These are phyloP conservation scores for Eptesicus fuscus DNA, from an alignment of 2,113 vertebrate genomes.

Conservation along the genomic window DNA sequence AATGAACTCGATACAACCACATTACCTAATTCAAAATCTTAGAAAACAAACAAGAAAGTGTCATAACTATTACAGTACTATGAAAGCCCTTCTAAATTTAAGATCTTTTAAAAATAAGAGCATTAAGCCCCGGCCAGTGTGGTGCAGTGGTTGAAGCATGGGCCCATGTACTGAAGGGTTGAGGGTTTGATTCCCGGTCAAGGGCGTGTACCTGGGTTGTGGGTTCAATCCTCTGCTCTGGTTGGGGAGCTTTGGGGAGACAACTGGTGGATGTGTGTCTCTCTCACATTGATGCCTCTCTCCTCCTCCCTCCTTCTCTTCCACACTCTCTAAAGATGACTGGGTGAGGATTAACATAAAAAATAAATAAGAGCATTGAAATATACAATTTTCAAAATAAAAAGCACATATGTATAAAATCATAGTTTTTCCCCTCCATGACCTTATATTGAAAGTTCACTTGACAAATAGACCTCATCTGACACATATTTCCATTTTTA, in stretches of 20 bases:
- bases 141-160: no score
- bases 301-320: no score
- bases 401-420: not conserved
- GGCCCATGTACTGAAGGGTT: no score
- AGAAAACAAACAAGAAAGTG: not conserved
- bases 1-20: not conserved
- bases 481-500: not conserved
- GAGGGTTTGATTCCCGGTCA: no score
- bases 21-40: conserved; percentile 6
- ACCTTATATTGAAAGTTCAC: not conserved
- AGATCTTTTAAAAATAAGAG: not conserved
- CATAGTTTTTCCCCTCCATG: not conserved
- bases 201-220: no score
- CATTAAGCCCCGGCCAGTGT: not conserved
- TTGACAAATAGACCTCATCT: not conserved
- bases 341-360: no score
- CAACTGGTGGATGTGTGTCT: no score
- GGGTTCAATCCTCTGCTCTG: no score
- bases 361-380: not conserved
- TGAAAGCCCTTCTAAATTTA: not conserved
- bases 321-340: no score
- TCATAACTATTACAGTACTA: not conserved
- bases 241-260: no score
- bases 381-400: not conserved
- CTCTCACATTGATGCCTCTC: no score